Conservation (phyloP, 2,888 invertebrate species). For the Troides aeacus region DNA sequence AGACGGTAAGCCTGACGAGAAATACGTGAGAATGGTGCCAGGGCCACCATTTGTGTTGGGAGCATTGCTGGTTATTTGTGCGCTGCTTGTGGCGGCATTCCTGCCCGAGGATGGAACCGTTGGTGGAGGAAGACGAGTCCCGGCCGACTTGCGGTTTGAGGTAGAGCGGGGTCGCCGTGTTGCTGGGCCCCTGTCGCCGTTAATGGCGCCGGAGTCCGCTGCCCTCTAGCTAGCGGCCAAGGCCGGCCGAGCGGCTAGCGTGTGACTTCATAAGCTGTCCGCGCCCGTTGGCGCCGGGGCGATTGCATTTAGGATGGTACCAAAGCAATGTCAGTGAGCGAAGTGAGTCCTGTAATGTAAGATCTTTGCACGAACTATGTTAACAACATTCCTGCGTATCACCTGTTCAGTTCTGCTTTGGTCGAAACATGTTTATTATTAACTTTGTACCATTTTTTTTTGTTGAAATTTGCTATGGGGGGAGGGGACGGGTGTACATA, state of each 20-base stretch:
- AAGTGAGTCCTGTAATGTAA: slow-evolving; percentile 48
- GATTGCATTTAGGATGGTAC: slow-evolving; percentile 68
- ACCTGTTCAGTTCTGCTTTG: slow-evolving; percentile 50
- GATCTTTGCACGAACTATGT: slow-evolving; percentile 53
- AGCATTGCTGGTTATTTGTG: slow-evolving; percentile 96
- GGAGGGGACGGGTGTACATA: slow-evolving; percentile 59
- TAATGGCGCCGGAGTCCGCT: slow-evolving; percentile 88
- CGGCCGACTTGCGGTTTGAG: slow-evolving; percentile 90
- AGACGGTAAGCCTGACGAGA: slow-evolving; percentile 58
- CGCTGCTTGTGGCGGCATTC: slow-evolving; percentile 94
- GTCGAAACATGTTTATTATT: slow-evolving; percentile 52
- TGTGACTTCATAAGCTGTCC: slow-evolving; percentile 58
- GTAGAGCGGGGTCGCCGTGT: slow-evolving; percentile 88
- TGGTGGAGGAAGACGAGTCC: slow-evolving; percentile 70
- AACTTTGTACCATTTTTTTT: slow-evolving; percentile 71
- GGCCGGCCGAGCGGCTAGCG: slow-evolving; percentile 71
- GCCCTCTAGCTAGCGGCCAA: slow-evolving; percentile 82
- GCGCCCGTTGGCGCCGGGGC: slow-evolving; percentile 40
- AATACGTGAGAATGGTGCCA: slow-evolving; percentile 88
- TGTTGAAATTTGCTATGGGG: slow-evolving; percentile 51
- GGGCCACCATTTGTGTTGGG: slow-evolving; percentile 99
- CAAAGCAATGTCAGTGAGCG: slow-evolving; percentile 61
- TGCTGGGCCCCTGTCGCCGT: slow-evolving; percentile 87
- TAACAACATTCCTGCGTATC: slow-evolving; percentile 55
- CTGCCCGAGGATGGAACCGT: slow-evolving; percentile 83